Evolutionary conservation across 1,140 invertebrate genomes (phyloP), one percentile per base, ranked within the genome.

Genomic region (Pachyrhynchus sulphureomaculatus): DNA sequence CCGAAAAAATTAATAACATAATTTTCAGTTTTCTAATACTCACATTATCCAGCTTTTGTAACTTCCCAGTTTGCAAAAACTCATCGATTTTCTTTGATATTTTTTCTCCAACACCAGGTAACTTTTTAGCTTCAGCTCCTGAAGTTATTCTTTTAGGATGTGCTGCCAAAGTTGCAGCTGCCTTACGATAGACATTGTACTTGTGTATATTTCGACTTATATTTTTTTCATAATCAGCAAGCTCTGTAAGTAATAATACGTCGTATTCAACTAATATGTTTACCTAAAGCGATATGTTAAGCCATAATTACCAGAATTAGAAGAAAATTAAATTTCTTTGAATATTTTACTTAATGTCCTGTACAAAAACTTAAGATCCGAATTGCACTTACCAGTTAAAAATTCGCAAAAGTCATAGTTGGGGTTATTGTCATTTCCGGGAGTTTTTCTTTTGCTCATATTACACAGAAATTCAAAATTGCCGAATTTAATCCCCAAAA

Each of bases 31-130:
- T n/a, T n/a, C n/a, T n/a, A n/a, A n/a, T 24, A 61, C 26, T 45
- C 76, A 88, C 85, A 75, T 88, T 87, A 76, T 91, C 88, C 17
- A 93, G 71, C 77, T 92, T 92, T 70, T 78, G 70, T 34, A 92
- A 75, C 77, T 89, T 90, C 49, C 90, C 90, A 12, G 88, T 92
- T 64, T 82, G 74, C 36, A 92, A 75, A 77, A 88, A 90, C 68
- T 93, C 89, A 72, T 91, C 89, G 66, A 93, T 90, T 78, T 92
- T 93, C 63, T 88, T 85, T 0, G 83, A 81, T 66, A 93, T 92
- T 79, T 92, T 91, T 12, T 84, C 80, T 26, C 90, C 90, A 64
- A 93, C 83, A 17, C 90, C 90, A 49, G 84, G 84, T 36, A 93
- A 72, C 71, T 86, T 86, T 69, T 78, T 85, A 0, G 90, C 90